A percentile compares a stretch with the other conserved stretches of the same genome.
Evolutionary conservation across 1,140 invertebrate species (phyloP).

Genomic region (Akabosia matsudoensis): DNA sequence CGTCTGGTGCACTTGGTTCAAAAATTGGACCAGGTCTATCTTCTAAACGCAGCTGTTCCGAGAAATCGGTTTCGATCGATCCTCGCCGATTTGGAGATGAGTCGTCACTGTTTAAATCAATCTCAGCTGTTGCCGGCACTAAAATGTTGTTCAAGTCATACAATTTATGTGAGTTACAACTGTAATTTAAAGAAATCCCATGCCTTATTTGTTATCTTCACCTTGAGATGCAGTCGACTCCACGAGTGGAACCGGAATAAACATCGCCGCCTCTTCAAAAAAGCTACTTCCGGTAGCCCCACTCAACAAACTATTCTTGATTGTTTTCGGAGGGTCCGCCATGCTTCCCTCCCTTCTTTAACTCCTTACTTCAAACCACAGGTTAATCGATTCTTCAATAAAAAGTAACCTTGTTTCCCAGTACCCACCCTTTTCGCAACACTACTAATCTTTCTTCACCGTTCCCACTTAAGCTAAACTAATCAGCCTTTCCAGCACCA

Average conservation of each 20-base stretch:
- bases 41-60: background rate
- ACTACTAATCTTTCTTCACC: too few species aligned
- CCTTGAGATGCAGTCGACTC: background rate
- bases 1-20: background rate
- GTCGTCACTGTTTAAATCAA: constrained; percentile 37
- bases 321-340: background rate
- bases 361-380: background rate
- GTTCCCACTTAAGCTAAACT: too few species aligned
- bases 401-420: too few species aligned
- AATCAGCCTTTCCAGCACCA: too few species aligned
- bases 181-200: too few species aligned
- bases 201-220: too few species aligned
- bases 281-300: background rate
- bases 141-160: background rate
- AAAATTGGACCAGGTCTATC: background rate
- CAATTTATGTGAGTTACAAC: too few species aligned
- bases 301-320: constrained; percentile 17
- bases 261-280: constrained; percentile 11
- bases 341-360: background rate
- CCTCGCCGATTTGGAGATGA: background rate
- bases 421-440: too few species aligned
- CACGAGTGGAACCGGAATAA: constrained; percentile 5
- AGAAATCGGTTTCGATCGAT: background rate
- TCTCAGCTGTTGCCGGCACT: constrained; percentile 27
- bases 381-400: too few species aligned